Base-by-base conservation (phyloP, 2,888 invertebrate species). In the Fragum sueziense region DNA sequence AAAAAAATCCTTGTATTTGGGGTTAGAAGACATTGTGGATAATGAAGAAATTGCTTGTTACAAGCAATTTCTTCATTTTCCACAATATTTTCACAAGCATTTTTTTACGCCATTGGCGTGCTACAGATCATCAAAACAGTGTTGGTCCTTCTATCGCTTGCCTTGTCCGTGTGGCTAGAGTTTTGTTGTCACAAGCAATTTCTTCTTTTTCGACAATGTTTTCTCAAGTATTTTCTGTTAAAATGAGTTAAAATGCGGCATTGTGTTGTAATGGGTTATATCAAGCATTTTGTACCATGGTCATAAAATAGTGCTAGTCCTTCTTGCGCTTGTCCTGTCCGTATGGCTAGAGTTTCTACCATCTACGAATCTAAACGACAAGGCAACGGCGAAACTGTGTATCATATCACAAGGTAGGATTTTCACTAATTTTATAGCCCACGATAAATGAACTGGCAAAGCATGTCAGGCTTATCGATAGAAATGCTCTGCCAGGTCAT, bases 101-200 rank as follows among this genome's bases (percentile, higher is more conserved):
- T 54, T 7, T 7, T 54, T n/a, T 14, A 82, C 68, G 76, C 71
- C 0, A 82, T 82, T 1, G 82, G 76, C 29, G 65, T 74, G 17
- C 67, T 82, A 6, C 82, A 82, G 51, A 70, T 65, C 22, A 27
- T 69, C 33, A 82, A 82, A 33, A 79, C 76, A 20, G 31, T 34
- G 0, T 22, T 79, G 9, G 76, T 79, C 25, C 3, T 79, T 0
- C 17, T 76, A n/a, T 79, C 79, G 7, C 41, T 82, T 0, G n/a
- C n/a, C n/a, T n/a, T n/a, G n/a, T n/a, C n/a, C n/a, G n/a, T n/a
- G n/a, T n/a, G n/a, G n/a, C n/a, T n/a, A n/a, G n/a, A n/a, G n/a
- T n/a, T n/a, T n/a, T n/a, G n/a, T n/a, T 54, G n/a, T 22, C 54
- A 22, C 54, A n/a, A n/a, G 7, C 14, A n/a, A 17, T 54, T 54